Base-by-base conservation (phyloP, 2,113 vertebrate genomes). In the Uria aalge region DNA sequence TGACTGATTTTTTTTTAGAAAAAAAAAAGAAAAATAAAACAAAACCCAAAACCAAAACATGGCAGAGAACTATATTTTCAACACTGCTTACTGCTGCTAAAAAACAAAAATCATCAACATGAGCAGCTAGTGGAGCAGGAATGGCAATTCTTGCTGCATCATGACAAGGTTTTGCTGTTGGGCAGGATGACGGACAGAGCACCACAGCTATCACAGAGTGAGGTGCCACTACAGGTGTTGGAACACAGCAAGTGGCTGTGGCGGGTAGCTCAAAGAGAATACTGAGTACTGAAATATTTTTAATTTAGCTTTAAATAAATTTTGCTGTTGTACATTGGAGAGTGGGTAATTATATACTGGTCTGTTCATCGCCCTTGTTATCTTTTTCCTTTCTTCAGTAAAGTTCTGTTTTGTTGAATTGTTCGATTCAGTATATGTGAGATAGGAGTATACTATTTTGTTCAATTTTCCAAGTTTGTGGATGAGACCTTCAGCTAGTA, bases 141-240 rank as follows among this genome's bases (percentile, higher is more conserved):
- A 26, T 18, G 6, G 11, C 5, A 1, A 1, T 14, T 73, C 36
- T 81, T 57, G n/a, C 8, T 29, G 38, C 7, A n/a, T 4, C 8
- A 11, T 7, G 5, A 21, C 9, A 27, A 69, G 12, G 9, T 26
- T 69, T 57, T 93, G n/a, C 9, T 60, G 19, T 41, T 66, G 50
- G 18, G 22, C 15, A 56, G 50, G 32, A 77, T 45, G 5, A 5
- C 8, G 1, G 53, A 22, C 11, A 64, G 6, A 69, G 4, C 2
- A 30, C 5, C 73, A 10, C 8, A 38, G 19, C 27, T 56, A 11
- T 18, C 59, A 36, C 38, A 63, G 55, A 26, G 30, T 30, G 32
- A 63, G 19, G 9, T 79, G 6, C 14, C 27, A 23, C 36, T 67
- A 29, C 40, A 62, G 26, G 26, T 48, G 40, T 2, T 67, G n/a